A percentile compares a stretch with the other conserved stretches of the same genome.
These are phyloP conservation scores for Sebastes kiyomatsui DNA, from an alignment of 2,797 vertebrate genomes.

Conservation along the genomic window DNA sequence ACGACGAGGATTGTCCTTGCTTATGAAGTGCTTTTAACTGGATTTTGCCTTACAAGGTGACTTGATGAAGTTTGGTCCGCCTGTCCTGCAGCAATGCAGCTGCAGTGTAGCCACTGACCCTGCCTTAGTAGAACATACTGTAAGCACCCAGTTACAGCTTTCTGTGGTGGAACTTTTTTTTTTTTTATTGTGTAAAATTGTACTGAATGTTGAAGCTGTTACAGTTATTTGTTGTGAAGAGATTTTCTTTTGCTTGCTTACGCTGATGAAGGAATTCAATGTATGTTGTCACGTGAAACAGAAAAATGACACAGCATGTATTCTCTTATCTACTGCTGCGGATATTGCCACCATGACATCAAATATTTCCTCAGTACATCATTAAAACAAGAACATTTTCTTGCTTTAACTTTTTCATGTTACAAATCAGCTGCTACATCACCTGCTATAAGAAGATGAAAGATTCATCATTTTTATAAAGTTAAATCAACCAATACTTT, in stretches of 20 bases:
- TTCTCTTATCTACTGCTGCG: not conserved
- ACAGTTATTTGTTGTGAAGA: not conserved
- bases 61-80: not conserved
- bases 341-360: not conserved
- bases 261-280: not conserved
- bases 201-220: slow-evolving; percentile 1
- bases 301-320: not conserved
- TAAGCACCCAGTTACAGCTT: not conserved
- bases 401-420: not conserved
- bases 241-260: not conserved
- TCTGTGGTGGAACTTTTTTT: not conserved
- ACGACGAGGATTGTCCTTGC: not conserved
- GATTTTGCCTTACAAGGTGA: slow-evolving; percentile 24
- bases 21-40: slow-evolving; percentile 12
- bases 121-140: slow-evolving; percentile 21
- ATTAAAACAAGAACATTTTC: not conserved
- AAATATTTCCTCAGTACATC: not conserved
- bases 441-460: not conserved
- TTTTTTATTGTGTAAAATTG: not conserved
- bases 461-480: rapidly evolving
- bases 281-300: not conserved
- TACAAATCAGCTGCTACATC: not conserved
- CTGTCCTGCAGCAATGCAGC: not conserved
- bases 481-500: not conserved
- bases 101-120: not conserved